Evolutionary conservation across 2,797 vertebrate species (phyloP).

Genomic region (Orestias chungarensis): DNA sequence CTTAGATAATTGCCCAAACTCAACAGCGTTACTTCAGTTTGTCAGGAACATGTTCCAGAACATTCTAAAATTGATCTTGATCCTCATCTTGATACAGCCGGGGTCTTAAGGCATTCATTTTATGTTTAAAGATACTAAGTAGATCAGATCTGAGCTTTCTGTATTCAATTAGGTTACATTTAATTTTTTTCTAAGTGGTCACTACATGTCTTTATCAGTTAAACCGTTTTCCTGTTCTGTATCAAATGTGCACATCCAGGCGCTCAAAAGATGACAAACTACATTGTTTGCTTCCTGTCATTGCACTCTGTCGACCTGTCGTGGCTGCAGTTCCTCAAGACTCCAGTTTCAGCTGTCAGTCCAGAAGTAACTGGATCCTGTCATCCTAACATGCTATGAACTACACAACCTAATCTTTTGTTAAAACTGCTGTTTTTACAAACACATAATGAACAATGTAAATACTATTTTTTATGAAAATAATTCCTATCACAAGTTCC

Average conservation of each 20-base stretch:
- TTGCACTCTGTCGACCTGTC: background rate
- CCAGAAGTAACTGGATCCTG: background rate
- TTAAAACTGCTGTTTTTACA: background rate
- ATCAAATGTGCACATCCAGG: background rate
- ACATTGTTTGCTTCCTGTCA: background rate
- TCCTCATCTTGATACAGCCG: background rate
- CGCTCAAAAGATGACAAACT: background rate
- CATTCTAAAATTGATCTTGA: background rate
- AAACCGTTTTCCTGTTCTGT: background rate
- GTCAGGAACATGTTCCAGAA: background rate
- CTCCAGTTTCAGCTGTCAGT: background rate
- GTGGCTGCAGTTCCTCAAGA: background rate
- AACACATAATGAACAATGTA: background rate
- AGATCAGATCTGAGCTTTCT: background rate
- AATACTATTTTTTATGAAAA: background rate
- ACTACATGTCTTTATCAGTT: background rate
- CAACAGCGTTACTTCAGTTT: no score
- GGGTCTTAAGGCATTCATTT: background rate
- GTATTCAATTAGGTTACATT: background rate
- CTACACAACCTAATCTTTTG: no score
- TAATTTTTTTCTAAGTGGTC: slow-evolving; percentile 4
- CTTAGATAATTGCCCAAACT: background rate
- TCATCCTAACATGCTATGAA: background rate
- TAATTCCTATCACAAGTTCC: background rate
- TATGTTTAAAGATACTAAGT: background rate